Evolutionary conservation across 1,140 invertebrate species (phyloP).

Genomic region (Diorhabda carinulata): DNA sequence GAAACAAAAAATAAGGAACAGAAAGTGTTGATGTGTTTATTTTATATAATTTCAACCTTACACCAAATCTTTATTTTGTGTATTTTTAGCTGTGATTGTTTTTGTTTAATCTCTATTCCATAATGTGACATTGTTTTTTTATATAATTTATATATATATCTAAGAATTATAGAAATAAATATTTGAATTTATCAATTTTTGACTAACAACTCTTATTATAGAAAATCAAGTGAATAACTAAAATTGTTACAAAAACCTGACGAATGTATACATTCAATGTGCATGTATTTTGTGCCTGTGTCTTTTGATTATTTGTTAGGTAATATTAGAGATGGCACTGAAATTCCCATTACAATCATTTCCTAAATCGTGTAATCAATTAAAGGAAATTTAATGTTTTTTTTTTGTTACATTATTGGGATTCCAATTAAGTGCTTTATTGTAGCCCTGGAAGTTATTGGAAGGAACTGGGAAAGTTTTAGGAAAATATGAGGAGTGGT

Average conservation of each 20-base stretch:
- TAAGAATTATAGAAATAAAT: slow-evolving; percentile 14
- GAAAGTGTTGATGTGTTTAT: slow-evolving; percentile 16
- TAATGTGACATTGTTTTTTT: slow-evolving; percentile 20
- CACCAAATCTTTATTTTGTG: slow-evolving; percentile 28
- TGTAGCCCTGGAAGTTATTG: too few relatives aligned
- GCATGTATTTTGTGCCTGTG: background rate
- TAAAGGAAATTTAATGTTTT: too few relatives aligned
- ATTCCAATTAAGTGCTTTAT: too few relatives aligned
- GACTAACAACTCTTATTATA: slow-evolving; percentile 6
- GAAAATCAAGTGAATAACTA: slow-evolving; percentile 4
- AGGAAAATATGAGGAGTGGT: too few relatives aligned
- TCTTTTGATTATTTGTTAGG: background rate
- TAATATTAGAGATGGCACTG: too few relatives aligned
- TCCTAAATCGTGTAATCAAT: too few relatives aligned
- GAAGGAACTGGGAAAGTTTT: too few relatives aligned
- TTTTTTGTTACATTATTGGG: too few relatives aligned
- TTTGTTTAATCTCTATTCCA: slow-evolving; percentile 18
- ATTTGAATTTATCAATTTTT: slow-evolving; percentile 13
- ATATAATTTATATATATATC: slow-evolving; percentile 19
- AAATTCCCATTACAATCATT: too few relatives aligned
- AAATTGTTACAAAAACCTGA: background rate
- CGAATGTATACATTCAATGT: background rate
- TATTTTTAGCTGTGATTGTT: slow-evolving; percentile 42
- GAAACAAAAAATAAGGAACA: slow-evolving; percentile 17
- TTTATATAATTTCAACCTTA: slow-evolving; percentile 21